Base-by-base conservation (phyloP, 2,888 invertebrate species). In the Nasonia oneida region DNA sequence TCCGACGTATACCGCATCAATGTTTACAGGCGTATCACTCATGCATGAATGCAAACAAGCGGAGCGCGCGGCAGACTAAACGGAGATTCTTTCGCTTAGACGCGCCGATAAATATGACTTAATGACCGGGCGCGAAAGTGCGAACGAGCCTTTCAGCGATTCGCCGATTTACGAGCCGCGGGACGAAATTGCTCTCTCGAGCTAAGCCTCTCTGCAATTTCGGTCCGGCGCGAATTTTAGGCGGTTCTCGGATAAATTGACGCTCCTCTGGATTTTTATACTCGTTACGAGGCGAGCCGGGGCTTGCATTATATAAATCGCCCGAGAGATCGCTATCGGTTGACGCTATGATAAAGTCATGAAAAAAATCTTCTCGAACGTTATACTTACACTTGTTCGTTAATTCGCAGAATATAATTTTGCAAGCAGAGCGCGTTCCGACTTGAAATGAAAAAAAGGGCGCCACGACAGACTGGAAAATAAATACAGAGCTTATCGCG, bases 21-120 rank as follows among this genome's bases (percentile, higher is more conserved):
- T 29, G 37, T 67, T 67, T 67, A 67, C 18, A 57, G 42, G 42
- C n/a, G 8, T 61, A 73, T 81, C 70, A 67, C 71, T 81, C 33
- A 71, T 42, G 10, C 73, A 73, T 23, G 33, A 67, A 47, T 42
- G 42, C 42, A 73, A 39, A 42, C 23, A 73, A 39, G 10, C 18
- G 3, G 12, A 42, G 42, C 8, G 42, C 10, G 73, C 73, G 18
- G n/a, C 12, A 73, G 73, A 78, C 53, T 76, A 79, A 61, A 39
- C 82, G 79, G 67, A 50, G 53, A 50, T 79, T 79, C 79, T 39
- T 77, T 33, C 50, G 53, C 29, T 64, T 64, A 64, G 64, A 64
- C 29, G 64, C 61, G 77, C 73, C 88, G 84, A 89, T 90, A 89
- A 90, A 89, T 90, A 88, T 89, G 87, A 87, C 87, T 89, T 88